A percentile compares a stretch with the other conserved stretches of the same genome.
These are phyloP conservation scores for Enoplosus armatus DNA, from an alignment of 2,797 vertebrate genomes.

Conservation along the genomic window DNA sequence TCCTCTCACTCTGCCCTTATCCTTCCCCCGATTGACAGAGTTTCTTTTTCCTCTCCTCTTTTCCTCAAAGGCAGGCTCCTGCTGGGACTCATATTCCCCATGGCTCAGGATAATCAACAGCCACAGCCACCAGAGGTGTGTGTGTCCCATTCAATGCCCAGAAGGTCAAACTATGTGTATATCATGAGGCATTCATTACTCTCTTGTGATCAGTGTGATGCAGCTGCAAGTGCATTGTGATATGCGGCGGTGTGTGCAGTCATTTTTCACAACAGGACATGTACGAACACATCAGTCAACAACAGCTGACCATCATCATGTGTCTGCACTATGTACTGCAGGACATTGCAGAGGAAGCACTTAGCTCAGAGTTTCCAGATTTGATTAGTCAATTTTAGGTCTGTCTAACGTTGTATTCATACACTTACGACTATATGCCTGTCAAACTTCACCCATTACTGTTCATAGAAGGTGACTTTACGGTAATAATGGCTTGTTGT, in stretches of 20 bases:
- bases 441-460: conserved; percentile 18
- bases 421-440: conserved; percentile 17
- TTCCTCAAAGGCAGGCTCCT: conserved; percentile 11
- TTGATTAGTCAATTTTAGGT: conserved; percentile 51
- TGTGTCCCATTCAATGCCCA: conserved; percentile 28
- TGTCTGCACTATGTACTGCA: conserved; percentile 45
- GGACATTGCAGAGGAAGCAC: conserved; percentile 39
- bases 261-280: conserved; percentile 25
- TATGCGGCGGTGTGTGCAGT: not conserved
- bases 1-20: conserved; percentile 6
- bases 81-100: conserved; percentile 55
- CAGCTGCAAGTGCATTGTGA: conserved; percentile 34
- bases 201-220: conserved; percentile 35
- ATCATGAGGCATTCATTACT: conserved; percentile 14
- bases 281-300: conserved; percentile 35
- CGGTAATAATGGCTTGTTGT: not conserved
- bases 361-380: conserved; percentile 45
- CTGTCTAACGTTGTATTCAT: conserved; percentile 10
- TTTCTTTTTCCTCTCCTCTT: conserved; percentile 27
- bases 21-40: conserved; percentile 28
- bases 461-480: conserved; percentile 20
- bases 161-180: conserved; percentile 57
- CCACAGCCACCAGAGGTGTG: conserved; percentile 1
- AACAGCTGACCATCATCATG: conserved; percentile 23
- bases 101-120: conserved; percentile 44